Conservation (phyloP, 2,797 vertebrate species). For the Pantherophis alleghaniensis region DNA sequence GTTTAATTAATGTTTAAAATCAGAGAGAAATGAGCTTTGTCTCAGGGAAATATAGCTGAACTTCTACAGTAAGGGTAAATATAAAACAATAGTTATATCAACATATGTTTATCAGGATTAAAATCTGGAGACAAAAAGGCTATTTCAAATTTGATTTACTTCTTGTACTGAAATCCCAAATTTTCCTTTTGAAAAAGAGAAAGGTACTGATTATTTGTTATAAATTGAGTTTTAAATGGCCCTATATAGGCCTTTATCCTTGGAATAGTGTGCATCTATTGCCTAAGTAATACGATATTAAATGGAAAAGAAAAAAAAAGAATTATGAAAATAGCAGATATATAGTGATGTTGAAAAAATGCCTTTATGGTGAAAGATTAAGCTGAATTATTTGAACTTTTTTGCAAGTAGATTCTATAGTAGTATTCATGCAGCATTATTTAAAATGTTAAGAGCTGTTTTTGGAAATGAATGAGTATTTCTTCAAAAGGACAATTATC, state of each 20-base stretch:
- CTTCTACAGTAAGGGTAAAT: conserved; percentile 12
- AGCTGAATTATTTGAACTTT: conserved; percentile 14
- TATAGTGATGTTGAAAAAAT: conserved; percentile 38
- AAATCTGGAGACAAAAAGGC: background rate
- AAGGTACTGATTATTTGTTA: conserved; percentile 12
- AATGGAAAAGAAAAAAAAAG: background rate
- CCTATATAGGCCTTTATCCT: background rate
- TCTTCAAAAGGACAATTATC: conserved; percentile 9
- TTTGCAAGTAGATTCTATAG: conserved; percentile 11
- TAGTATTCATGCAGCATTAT: background rate
- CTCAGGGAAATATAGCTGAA: background rate
- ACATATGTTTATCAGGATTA: conserved; percentile 18
- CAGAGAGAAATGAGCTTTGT: background rate
- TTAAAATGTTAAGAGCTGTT: conserved; percentile 1
- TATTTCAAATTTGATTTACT: conserved; percentile 44
- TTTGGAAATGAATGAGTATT: conserved; percentile 17
- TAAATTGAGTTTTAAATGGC: conserved; percentile 40
- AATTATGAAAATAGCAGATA: background rate
- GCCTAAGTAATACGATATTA: conserved; percentile 33
- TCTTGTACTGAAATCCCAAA: conserved; percentile 27
- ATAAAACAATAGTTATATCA: conserved; percentile 2
- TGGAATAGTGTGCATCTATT: conserved; percentile 15
- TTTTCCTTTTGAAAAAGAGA: conserved; percentile 38
- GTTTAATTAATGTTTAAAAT: conserved; percentile 39
- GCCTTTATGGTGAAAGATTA: background rate